A percentile compares a stretch with the other conserved stretches of the same genome.
phyloP scores from a whole-genome alignment of 2,797 vertebrate species.

The Mormyrops boulengeri region DNA sequence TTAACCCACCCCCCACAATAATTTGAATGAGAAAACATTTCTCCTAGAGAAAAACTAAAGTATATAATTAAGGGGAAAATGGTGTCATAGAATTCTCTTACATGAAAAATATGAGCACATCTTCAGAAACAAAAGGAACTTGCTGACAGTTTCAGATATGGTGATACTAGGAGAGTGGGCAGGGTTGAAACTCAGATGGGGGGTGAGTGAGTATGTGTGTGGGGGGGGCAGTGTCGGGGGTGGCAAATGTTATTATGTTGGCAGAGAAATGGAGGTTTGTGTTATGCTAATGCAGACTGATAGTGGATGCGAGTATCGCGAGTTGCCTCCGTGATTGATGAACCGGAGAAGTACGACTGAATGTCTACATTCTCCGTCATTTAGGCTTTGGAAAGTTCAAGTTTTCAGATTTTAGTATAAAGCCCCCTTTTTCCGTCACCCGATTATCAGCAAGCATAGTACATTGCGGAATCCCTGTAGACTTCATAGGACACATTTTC shows the following conservation, averaged over 20 bases:
- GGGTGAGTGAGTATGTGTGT: not conserved
- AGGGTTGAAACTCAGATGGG: not conserved
- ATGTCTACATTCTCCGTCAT: not conserved
- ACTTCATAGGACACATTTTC: not conserved
- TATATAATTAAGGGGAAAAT: not conserved
- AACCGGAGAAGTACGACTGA: not conserved
- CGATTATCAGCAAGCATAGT: not conserved
- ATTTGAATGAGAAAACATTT: constrained; percentile 2
- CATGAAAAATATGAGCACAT: constrained; percentile 1
- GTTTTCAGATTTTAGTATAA: not conserved
- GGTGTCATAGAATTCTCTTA: not conserved
- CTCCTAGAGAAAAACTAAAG: not conserved
- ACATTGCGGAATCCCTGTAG: not conserved
- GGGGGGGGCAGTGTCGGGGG: not conserved
- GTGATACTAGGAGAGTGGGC: not conserved
- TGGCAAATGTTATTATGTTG: constrained; percentile 10
- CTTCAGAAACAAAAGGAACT: not conserved
- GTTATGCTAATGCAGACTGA: constrained; percentile 11
- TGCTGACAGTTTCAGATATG: not conserved
- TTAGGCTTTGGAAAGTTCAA: not conserved
- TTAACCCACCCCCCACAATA: not conserved
- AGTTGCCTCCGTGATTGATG: not conserved
- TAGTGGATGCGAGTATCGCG: not conserved
- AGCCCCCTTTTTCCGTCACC: not conserved
- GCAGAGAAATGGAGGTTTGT: not conserved